Base-by-base conservation (phyloP, 64 coral and sea anemone genomes). In the Montipora cactus region DNA sequence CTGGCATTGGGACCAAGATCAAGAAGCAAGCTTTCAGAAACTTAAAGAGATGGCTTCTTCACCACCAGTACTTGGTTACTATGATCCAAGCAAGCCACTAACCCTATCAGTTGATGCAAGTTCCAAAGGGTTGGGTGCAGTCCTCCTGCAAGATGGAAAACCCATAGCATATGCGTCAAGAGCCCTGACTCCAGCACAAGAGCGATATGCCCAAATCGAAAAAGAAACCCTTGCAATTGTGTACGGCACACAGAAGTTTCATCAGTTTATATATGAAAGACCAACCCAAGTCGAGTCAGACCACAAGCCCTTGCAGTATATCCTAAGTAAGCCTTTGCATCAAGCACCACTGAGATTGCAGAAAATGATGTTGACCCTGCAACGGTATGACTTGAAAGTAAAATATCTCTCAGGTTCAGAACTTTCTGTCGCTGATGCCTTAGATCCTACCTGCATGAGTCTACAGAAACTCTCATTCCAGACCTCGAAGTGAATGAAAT, bases 401-500 rank as follows among this genome's bases (percentile, higher is more conserved):
- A 83, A 82, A 9, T 85, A 78, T 45, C 15, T 20, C 4, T 73
- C 81, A 49, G 80, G 91, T 49, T 7, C 12, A 67, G 53, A 77
- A 78, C 13, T 66, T 37, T 59, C 28, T 6, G 3, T 78, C 12
- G 91, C 73, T 2, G 81, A 92, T 83, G 72, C 73, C 61, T 59
- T 87, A 74, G 81, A 47, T 14, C 79, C 9, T 84, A 84, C 67
- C 45, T 90, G 5, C n/a, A 37, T 49, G 92, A 94, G 50, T 92
- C 88, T 13, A 85, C 80, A 4, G 89, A 97, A 87, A 75, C 46
- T 25, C 71, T 97, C 13, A 53, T 89, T 21, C 80, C 68, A 92
- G 92, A 98, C 9, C 79, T 94, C 1, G 92, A 98, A 92, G 84
- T 94, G 1, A 89, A 88, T 89, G 89, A 98, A 89, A 49, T 95